Evolutionary conservation across 2,113 vertebrate species (phyloP).

Genomic region (Heteronetta atricapilla): DNA sequence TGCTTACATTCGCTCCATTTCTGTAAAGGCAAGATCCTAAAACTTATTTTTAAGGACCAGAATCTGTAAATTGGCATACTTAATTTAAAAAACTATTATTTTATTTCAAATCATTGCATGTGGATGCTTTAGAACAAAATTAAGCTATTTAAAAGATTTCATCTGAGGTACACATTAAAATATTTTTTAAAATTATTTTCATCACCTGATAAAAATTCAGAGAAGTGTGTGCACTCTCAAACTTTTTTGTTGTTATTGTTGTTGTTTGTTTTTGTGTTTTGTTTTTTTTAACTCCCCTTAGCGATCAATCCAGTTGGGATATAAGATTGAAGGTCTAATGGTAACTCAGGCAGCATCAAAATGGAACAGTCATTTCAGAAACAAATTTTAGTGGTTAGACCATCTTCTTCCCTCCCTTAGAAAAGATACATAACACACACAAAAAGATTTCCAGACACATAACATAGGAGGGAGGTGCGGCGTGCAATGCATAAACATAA

Average conservation of each 20-base stretch:
- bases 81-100: background rate
- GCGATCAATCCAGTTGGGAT: background rate
- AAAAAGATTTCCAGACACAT: background rate
- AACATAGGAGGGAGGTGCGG: too few species aligned
- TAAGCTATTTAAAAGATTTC: background rate
- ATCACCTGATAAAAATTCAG: background rate
- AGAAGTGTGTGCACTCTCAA: background rate
- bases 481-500: background rate
- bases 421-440: background rate
- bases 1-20: background rate
- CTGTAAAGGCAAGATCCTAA: background rate
- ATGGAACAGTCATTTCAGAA: background rate
- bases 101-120: background rate
- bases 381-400: background rate
- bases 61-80: background rate
- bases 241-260: too few species aligned
- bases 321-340: background rate
- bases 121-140: background rate
- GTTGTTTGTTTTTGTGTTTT: too few species aligned
- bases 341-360: background rate
- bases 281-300: background rate
- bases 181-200: background rate
- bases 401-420: background rate
- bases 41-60: background rate
- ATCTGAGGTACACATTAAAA: background rate